phyloP scores from a whole-genome alignment of 2,113 vertebrate species.

The Mionectes macconnelli region DNA sequence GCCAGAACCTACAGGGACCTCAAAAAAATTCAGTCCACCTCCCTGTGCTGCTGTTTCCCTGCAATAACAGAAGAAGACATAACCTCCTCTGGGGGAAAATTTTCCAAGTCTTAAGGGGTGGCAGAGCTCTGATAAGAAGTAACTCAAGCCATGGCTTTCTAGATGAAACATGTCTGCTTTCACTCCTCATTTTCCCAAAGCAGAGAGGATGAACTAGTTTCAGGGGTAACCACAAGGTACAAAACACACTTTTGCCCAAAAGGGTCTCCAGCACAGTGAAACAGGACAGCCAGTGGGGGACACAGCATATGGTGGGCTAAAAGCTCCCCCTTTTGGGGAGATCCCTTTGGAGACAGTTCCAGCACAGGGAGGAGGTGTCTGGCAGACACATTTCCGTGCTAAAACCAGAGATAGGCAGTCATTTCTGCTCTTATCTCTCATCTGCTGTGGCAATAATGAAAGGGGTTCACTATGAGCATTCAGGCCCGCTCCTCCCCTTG shows the following conservation, averaged over 20 bases:
- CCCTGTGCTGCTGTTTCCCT: not conserved
- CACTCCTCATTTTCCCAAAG: not conserved
- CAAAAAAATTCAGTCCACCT: not conserved
- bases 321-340: constrained; percentile 64
- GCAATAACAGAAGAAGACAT: not conserved
- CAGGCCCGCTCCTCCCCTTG: not conserved
- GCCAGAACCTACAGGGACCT: not conserved
- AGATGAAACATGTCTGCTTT: not conserved
- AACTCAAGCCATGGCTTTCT: not conserved
- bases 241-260: not conserved
- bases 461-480: not conserved
- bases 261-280: not conserved
- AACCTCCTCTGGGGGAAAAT: not conserved
- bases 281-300: not conserved
- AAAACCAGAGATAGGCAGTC: not conserved
- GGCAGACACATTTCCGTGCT: not conserved
- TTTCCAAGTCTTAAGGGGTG: not conserved
- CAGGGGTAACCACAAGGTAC: not conserved
- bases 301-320: not conserved
- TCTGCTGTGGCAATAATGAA: constrained; percentile 30
- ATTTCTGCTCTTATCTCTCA: constrained; percentile 26
- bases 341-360: constrained; percentile 39
- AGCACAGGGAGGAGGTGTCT: not conserved
- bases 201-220: not conserved
- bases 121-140: not conserved